Conservation (phyloP, 2,797 vertebrate species). For the Calcarius lapponicus region DNA sequence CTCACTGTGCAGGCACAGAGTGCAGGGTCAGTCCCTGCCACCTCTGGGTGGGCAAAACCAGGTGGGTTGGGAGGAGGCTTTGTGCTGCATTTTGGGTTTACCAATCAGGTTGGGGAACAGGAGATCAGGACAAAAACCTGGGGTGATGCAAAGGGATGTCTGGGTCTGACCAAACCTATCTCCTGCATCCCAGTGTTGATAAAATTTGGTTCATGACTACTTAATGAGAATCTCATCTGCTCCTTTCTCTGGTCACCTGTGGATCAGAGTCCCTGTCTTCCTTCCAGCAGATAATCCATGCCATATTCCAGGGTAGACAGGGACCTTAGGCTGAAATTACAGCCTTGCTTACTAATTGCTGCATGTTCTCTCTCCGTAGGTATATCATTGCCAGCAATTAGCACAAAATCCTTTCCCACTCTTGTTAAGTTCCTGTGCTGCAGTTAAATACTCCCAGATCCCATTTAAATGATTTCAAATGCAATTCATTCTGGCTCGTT, state of each 20-base stretch:
- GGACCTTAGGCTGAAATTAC: constrained; percentile 69
- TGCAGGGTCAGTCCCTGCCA: neutral
- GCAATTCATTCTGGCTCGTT: constrained; percentile 83
- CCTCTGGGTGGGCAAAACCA: rapidly evolving
- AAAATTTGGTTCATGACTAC: neutral
- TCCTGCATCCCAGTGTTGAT: neutral
- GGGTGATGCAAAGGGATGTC: rapidly evolving
- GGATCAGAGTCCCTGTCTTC: neutral
- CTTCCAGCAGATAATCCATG: constrained; percentile 21
- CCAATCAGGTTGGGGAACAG: neutral
- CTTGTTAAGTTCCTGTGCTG: constrained; percentile 80
- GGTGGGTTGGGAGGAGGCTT: neutral
- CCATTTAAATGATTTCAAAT: constrained; percentile 82
- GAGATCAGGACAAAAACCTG: neutral
- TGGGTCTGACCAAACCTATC: neutral
- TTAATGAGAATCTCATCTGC: neutral
- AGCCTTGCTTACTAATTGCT: constrained; percentile 74
- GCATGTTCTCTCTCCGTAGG: constrained; percentile 72
- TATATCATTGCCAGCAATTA: constrained; percentile 82
- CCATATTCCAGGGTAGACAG: constrained; percentile 38
- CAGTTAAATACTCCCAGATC: constrained; percentile 83
- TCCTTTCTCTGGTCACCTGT: constrained; percentile 11
- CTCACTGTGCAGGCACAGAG: neutral
- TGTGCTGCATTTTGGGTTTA: neutral
- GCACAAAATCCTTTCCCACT: constrained; percentile 77